These are phyloP conservation scores for Lates japonicus DNA, from an alignment of 2,797 vertebrate genomes.

Conservation along the genomic window DNA sequence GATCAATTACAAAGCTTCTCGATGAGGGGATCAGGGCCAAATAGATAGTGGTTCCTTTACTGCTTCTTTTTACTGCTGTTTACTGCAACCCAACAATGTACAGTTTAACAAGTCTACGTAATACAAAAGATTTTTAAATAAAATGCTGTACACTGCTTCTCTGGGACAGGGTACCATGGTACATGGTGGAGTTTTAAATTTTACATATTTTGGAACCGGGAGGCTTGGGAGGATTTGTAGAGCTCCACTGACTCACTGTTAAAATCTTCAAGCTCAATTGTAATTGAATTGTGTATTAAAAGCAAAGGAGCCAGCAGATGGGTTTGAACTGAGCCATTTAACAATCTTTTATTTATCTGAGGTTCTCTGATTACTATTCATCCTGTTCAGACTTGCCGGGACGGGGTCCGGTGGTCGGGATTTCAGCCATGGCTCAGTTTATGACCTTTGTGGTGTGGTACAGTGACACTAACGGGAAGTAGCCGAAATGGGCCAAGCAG, in stretches of 20 bases:
- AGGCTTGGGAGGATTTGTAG: no score
- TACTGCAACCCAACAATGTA: neutral
- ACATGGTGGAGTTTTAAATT: no score
- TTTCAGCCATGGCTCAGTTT: neutral
- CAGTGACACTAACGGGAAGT: no score
- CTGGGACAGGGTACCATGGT: no score
- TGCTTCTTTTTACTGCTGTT: neutral
- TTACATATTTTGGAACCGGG: no score
- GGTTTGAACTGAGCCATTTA: constrained; percentile 13
- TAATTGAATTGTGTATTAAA: constrained; percentile 5
- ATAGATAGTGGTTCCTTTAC: neutral
- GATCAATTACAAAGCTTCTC: neutral
- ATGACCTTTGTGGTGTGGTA: no score
- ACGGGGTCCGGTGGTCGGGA: neutral
- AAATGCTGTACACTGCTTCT: no score
- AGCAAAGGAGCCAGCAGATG: constrained; percentile 28
- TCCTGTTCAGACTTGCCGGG: neutral
- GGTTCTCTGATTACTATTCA: constrained; percentile 1
- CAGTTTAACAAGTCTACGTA: no score
- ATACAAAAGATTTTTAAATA: no score
- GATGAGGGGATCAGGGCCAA: neutral
- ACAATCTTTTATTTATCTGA: constrained; percentile 4
- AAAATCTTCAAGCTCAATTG: neutral
- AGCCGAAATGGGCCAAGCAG: no score
- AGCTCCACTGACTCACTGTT: no score